These are phyloP conservation scores for Cephus runcator DNA, from an alignment of 2,888 invertebrate species.

Conservation along the genomic window DNA sequence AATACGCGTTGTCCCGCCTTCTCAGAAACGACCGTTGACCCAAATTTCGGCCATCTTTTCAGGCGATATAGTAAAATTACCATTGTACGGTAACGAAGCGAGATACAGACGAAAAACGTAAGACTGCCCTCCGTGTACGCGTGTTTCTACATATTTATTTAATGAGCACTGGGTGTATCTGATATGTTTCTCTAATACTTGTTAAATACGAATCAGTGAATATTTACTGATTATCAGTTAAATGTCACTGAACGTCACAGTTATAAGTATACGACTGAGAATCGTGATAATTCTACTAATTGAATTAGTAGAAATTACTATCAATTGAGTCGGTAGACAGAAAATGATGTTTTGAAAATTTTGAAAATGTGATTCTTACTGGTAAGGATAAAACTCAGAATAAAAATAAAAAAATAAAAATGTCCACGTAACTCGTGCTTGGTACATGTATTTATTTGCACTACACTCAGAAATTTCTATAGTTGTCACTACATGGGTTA, in stretches of 20 bases:
- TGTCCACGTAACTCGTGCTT: no score
- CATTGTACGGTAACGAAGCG: background rate
- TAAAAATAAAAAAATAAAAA: no score
- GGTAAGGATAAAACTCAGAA: rapidly evolving
- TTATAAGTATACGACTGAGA: background rate
- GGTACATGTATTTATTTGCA: no score
- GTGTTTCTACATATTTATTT: background rate
- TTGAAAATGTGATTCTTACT: no score
- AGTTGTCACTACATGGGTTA: no score
- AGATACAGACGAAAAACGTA: background rate
- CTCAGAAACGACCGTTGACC: background rate
- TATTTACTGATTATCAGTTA: background rate
- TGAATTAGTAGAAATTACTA: no score
- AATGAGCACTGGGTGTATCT: background rate
- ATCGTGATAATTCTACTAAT: background rate
- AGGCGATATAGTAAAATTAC: background rate
- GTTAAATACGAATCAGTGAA: no score
- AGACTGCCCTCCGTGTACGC: background rate
- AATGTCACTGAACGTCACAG: background rate
- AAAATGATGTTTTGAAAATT: no score
- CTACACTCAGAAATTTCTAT: no score
- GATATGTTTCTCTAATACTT: background rate
- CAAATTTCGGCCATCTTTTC: background rate
- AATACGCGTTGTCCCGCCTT: background rate
- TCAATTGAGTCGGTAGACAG: no score